Base-by-base conservation (phyloP, 92 coral and sea anemone genomes). In the Porites evermanni region DNA sequence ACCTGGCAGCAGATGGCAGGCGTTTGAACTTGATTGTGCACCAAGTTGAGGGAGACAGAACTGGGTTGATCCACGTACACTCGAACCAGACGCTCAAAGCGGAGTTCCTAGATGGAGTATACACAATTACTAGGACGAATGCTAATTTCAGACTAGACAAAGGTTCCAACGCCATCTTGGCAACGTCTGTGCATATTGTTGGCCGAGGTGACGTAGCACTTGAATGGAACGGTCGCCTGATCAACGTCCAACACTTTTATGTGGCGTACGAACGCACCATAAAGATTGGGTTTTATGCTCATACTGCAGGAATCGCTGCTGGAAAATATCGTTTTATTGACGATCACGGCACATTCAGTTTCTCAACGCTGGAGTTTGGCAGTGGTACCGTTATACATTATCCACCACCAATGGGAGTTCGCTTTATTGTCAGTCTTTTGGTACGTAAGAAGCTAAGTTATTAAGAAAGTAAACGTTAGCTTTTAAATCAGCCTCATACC, bases 321-420 rank as follows among this genome's bases (percentile, higher is more conserved):
- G 90, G 90, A 24, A 84, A 68, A 38, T 92, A 89, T 71, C 89
- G 82, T 53, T 93, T 90, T 50, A 84, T 92, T 23, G 97, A 97
- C 51, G 76, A 86, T 3, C 93, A 89, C 70, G 99, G 99, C 58
- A 81, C 96, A 21, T 95, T 97, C 65, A 89, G 91, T 53, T 97
- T 97, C 79, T 87, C 99, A 13, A 91, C 98, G 2, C 86, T 97
- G 67, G 99, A 97, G 85, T 97, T 93, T 84, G 95, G 99, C 32
- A 93, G 98, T 79, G 98, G 98, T 16, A 91, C 99, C 18, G 90
- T 85, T 10, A 90, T 97, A n/a, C 87, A 90, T 69, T 97, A 94
- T 60, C 98, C 99, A 20, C 92, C 93, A 23, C 98, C 99, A 50
- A 95, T 95, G 96, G 99, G 99, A 70, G 98, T 97, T 53, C 98